These are phyloP conservation scores for Lindbergichthys nudifrons DNA, from an alignment of 2,797 vertebrate genomes.

Conservation along the genomic window DNA sequence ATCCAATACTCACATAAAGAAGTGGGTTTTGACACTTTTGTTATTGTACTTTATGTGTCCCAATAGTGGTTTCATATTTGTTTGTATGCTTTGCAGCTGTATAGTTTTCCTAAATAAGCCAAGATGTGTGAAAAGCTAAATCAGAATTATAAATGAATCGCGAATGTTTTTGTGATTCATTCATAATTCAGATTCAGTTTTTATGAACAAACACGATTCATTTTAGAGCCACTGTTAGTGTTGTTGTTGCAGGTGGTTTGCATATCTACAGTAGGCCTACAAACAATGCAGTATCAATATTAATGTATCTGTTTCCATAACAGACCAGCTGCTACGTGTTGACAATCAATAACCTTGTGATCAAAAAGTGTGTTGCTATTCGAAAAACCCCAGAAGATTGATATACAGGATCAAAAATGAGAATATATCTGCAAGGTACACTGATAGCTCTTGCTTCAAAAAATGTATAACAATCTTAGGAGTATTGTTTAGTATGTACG, in stretches of 20 bases:
- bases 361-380: no score
- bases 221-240: neutral
- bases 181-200: neutral
- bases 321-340: neutral
- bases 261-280: neutral
- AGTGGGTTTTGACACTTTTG: neutral
- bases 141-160: no score
- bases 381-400: no score
- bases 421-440: no score
- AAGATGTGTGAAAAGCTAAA: no score
- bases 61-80: neutral
- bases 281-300: no score
- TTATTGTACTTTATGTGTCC: neutral
- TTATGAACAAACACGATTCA: neutral
- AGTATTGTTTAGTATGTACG: slow-evolving; percentile 2
- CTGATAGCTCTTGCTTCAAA: neutral
- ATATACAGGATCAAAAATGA: no score
- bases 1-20: neutral
- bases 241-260: neutral
- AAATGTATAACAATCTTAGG: neutral
- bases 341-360: neutral
- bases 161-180: neutral
- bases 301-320: neutral
- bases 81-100: neutral
- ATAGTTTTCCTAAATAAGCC: neutral